Percentiles rank a stretch among this genome's conserved stretches.
phyloP scores from a whole-genome alignment of 2,888 invertebrate genomes.

The Dryadula phaetusa region DNA sequence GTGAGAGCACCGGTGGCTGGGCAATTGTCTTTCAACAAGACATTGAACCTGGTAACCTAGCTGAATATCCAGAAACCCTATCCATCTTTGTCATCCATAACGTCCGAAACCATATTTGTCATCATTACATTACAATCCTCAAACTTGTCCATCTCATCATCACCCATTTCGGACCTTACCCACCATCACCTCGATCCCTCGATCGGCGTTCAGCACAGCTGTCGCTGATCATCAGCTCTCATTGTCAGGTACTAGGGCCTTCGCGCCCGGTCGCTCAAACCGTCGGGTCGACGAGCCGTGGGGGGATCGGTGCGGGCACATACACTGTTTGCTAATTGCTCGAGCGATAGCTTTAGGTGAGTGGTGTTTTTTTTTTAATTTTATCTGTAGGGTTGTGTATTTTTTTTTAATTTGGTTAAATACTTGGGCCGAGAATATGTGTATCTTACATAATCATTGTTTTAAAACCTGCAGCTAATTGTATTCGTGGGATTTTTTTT shows the following conservation, averaged over 20 bases:
- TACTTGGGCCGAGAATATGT: too few species aligned
- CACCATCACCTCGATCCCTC: constrained; percentile 37
- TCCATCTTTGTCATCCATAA: neutral
- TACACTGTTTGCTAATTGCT: constrained; percentile 69
- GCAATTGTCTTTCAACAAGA: constrained; percentile 83
- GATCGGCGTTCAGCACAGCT: constrained; percentile 57
- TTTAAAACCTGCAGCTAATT: too few species aligned
- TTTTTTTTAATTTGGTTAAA: too few species aligned
- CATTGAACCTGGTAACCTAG: constrained; percentile 75
- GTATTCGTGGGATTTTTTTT: too few species aligned
- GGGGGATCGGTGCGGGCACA: constrained; percentile 79
- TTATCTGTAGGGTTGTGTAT: too few species aligned
- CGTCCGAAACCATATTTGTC: neutral
- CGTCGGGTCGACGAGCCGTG: constrained; percentile 76
- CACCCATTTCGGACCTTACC: neutral
- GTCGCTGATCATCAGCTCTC: constrained; percentile 63
- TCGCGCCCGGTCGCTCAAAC: constrained; percentile 79
- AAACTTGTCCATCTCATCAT: neutral
- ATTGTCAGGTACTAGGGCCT: constrained; percentile 81
- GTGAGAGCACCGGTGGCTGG: constrained; percentile 68
- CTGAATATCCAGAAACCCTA: constrained; percentile 13
- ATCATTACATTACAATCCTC: neutral
- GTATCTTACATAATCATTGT: too few species aligned
- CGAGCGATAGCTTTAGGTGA: constrained; percentile 72
- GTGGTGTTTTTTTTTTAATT: constrained; percentile 43